Conservation (phyloP, 2,888 invertebrate genomes). For the Rhogogaster chlorosoma region DNA sequence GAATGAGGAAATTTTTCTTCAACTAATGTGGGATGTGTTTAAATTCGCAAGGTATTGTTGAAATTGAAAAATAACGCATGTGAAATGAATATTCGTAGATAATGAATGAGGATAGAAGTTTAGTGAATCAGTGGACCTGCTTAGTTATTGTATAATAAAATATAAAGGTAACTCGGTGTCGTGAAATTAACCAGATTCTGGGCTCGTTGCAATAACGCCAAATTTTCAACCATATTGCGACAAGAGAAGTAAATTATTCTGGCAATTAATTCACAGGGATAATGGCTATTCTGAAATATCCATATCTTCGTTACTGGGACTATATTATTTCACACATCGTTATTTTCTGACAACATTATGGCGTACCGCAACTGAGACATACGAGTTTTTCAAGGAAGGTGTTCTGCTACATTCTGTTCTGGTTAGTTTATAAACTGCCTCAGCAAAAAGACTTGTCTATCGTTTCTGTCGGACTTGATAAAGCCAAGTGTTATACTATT, state of each 20-base stretch:
- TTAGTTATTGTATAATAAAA: not conserved
- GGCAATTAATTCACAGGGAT: slow-evolving; percentile 60
- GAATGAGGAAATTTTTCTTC: slow-evolving; percentile 60
- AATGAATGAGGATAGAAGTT: not conserved
- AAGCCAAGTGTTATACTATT: not conserved
- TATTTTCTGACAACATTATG: slow-evolving; percentile 67
- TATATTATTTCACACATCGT: slow-evolving; percentile 65
- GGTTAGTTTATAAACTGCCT: slow-evolving; percentile 61
- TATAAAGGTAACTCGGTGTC: not conserved
- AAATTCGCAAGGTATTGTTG: slow-evolving; percentile 66
- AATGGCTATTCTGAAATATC: slow-evolving; percentile 64
- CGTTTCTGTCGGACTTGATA: not conserved
- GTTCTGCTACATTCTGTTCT: slow-evolving; percentile 65
- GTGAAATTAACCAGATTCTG: not conserved
- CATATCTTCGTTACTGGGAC: slow-evolving; percentile 66
- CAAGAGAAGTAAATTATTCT: not conserved
- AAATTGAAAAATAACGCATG: not conserved
- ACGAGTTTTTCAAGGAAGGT: slow-evolving; percentile 65
- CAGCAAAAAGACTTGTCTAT: not conserved
- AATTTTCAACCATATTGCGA: not conserved
- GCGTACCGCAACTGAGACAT: slow-evolving; percentile 64
- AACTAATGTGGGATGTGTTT: slow-evolving; percentile 67
- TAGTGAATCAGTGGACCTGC: not conserved
- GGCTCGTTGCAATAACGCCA: not conserved
- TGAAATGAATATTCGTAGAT: not conserved